Percentiles rank a stretch among this genome's conserved stretches.
phyloP scores from a whole-genome alignment of 2,888 invertebrate species.

The Nemotelus nigrinus region DNA sequence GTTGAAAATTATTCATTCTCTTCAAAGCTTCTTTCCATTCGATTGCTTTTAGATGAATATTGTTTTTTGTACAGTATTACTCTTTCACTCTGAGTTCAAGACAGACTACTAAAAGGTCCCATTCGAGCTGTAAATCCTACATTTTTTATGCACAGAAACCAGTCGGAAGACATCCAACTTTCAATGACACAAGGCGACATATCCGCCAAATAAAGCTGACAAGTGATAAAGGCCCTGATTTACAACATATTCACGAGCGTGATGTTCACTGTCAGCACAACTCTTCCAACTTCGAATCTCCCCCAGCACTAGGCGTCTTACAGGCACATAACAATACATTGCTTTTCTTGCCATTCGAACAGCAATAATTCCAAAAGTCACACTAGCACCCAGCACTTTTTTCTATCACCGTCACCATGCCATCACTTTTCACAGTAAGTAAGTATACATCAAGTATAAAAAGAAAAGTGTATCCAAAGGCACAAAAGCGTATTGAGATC shows the following conservation, averaged over 20 bases:
- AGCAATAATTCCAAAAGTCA: slow-evolving; percentile 2
- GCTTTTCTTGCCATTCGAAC: not conserved
- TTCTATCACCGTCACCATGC: not conserved
- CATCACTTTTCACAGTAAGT: not conserved
- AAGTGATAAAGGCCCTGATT: slow-evolving; percentile 40
- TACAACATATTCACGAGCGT: slow-evolving; percentile 23
- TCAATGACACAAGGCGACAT: not conserved
- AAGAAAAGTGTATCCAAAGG: not conserved
- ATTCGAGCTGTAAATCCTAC: no score
- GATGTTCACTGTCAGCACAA: slow-evolving; percentile 29
- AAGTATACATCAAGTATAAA: not conserved
- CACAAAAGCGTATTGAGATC: slow-evolving; percentile 3
- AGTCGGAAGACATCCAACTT: no score
- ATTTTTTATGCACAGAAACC: no score
- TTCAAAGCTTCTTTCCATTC: no score
- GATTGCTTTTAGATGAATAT: no score
- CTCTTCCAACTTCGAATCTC: not conserved
- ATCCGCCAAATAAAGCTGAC: slow-evolving; percentile 28
- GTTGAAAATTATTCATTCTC: no score
- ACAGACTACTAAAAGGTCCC: no score
- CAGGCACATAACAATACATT: slow-evolving; percentile 14
- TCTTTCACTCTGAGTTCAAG: no score
- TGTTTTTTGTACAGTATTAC: no score
- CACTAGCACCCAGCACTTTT: not conserved
- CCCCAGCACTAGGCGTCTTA: not conserved